A percentile compares a stretch with the other conserved stretches of the same genome.
phyloP scores from a whole-genome alignment of 2,113 vertebrate species.

The Etheostoma spectabile region DNA sequence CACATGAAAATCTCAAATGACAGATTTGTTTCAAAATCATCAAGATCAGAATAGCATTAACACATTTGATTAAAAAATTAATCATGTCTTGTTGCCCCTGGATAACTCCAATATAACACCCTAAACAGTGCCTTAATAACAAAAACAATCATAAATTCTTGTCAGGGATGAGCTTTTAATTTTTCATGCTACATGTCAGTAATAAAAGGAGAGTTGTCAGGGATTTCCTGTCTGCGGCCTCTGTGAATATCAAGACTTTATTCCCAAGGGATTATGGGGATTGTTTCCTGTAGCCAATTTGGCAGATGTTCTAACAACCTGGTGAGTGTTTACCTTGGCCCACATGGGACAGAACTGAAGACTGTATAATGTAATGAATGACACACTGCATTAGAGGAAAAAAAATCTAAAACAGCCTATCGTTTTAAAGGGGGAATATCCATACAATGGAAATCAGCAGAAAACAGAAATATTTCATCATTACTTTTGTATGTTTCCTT shows the following conservation, averaged over 20 bases:
- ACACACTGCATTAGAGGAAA: constrained; percentile 27
- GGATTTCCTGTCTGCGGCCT: constrained; percentile 78
- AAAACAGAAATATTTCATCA: constrained; percentile 10
- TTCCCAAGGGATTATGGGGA: constrained; percentile 76
- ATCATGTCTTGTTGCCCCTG: not conserved
- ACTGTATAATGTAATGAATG: constrained; percentile 44
- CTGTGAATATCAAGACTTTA: constrained; percentile 73
- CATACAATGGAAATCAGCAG: not conserved
- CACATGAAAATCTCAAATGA: not conserved
- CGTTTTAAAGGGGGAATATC: not conserved
- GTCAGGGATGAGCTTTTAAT: constrained; percentile 49
- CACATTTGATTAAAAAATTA: constrained; percentile 1
- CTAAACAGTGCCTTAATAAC: constrained; percentile 23
- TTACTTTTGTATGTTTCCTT: constrained; percentile 13
- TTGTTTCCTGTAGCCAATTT: constrained; percentile 78
- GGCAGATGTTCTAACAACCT: constrained; percentile 76
- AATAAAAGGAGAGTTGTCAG: constrained; percentile 66
- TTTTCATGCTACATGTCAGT: constrained; percentile 51
- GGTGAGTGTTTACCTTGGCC: constrained; percentile 75
- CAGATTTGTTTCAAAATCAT: not conserved
- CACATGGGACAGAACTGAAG: constrained; percentile 65
- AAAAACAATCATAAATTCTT: constrained; percentile 42
- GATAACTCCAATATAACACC: constrained; percentile 16
- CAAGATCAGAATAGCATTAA: not conserved
- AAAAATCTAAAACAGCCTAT: not conserved